Percentiles rank a stretch among this genome's conserved stretches.
phyloP scores from a whole-genome alignment of 2,797 vertebrate genomes.

The Loriculus beryllinus region DNA sequence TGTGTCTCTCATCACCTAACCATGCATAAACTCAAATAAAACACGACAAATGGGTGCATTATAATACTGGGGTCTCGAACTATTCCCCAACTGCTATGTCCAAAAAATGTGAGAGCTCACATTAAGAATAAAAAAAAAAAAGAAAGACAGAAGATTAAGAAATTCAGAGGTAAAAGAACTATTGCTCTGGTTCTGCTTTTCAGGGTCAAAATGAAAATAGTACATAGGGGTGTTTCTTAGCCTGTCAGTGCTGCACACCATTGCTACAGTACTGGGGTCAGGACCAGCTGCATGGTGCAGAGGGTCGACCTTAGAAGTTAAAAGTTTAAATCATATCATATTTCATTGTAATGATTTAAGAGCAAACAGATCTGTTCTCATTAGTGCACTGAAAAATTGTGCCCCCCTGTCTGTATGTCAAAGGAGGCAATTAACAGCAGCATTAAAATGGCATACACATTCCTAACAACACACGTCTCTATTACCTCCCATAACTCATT shows the following conservation, averaged over 20 bases:
- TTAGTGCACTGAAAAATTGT: conserved; percentile 15
- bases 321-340: conserved; percentile 12
- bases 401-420: conserved; percentile 1
- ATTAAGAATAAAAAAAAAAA: not conserved
- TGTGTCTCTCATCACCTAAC: not conserved
- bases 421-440: conserved; percentile 20
- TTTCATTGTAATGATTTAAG: conserved; percentile 47
- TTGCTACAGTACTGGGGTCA: not conserved
- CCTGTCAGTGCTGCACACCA: not conserved
- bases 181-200: not conserved
- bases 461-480: not conserved
- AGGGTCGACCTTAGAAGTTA: not conserved
- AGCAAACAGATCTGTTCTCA: conserved; percentile 27
- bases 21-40: not conserved
- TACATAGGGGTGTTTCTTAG: not conserved
- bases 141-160: not conserved
- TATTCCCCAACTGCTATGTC: not conserved
- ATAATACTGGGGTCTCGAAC: not conserved
- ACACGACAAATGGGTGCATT: not conserved
- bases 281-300: not conserved
- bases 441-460: not conserved
- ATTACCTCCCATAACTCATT: conserved; percentile 30
- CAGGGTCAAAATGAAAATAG: not conserved
- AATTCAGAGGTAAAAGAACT: not conserved
- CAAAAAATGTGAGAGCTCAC: not conserved